Evolutionary conservation across 2,113 vertebrate species (phyloP).

Genomic region (Psilopsiagon aurifrons): DNA sequence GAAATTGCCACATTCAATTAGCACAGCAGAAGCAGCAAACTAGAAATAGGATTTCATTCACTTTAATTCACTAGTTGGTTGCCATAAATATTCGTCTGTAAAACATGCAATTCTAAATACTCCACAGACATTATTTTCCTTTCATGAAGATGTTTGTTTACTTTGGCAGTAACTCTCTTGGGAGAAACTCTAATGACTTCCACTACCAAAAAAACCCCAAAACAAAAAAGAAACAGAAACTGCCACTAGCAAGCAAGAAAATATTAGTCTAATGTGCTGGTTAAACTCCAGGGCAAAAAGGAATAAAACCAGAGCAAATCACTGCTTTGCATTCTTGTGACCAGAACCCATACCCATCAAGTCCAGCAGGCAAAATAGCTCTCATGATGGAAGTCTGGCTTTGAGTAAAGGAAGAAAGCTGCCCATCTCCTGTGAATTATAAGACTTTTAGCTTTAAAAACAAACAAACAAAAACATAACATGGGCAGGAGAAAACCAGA

Average conservation of each 20-base stretch:
- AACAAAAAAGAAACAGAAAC: constrained; percentile 56
- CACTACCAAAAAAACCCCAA: not conserved
- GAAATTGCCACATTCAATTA: constrained; percentile 42
- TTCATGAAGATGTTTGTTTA: constrained; percentile 67
- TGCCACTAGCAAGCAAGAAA: constrained; percentile 50
- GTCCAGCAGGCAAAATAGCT: not conserved
- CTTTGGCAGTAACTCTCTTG: constrained; percentile 52
- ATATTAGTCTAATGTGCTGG: constrained; percentile 37
- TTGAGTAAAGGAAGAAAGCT: not conserved
- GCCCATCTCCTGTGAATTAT: not conserved
- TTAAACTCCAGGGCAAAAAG: constrained; percentile 46
- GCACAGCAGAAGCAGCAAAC: constrained; percentile 17
- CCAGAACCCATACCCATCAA: not conserved
- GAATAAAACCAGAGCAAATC: not conserved
- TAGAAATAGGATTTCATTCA: constrained; percentile 30
- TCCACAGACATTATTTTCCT: constrained; percentile 55
- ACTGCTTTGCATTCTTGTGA: constrained; percentile 7
- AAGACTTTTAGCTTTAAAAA: not conserved
- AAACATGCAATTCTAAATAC: constrained; percentile 44
- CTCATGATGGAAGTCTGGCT: fast-evolving
- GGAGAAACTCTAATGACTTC: constrained; percentile 65
- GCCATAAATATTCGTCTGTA: constrained; percentile 39
- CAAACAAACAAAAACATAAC: not conserved
- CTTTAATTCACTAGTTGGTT: constrained; percentile 48
- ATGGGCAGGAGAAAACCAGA: not conserved